Base-by-base conservation (phyloP, 2,113 vertebrate species). In the Gadus chalcogrammus region DNA sequence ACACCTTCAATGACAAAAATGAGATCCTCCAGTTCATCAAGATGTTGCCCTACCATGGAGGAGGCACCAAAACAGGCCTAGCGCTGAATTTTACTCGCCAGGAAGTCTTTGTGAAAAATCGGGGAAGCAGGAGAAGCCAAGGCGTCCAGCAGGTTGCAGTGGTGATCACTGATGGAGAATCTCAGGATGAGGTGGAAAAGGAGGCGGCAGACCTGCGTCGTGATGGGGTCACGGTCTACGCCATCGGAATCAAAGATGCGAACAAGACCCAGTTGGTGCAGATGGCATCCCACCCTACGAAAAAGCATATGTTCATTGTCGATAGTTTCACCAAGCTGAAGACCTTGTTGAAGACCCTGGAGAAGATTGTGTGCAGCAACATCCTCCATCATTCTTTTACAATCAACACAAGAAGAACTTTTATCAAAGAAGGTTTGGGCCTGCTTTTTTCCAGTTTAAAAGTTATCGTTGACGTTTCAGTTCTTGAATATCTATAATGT, bases 81-180 rank as follows among this genome's bases (percentile, higher is more conserved):
- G 94, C 95, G 3, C 68, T 96, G 8, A 80, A 91, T 1, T 94
- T 90, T 68, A 69, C 93, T 12, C 79, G 65, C 3, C 62, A 91
- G 0, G 68, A 87, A 0, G 70, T 94, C 56, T 95, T 95, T 22
- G 73, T 60, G 2, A 38, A 73, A 7, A 48, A 67, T 0, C 76
- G 18, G 4, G 94, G 94, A 7, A 90, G 94, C 80, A 84, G 94
- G 53, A 82, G 65, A 11, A 24, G 27, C 1, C 71, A 73, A 2
- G 91, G 92, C 0, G 72, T 93, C 15, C 89, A 90, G 67, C 92
- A 94, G 83, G 84, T 95, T 62, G 94, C 93, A 0, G 81, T 96
- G 17, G 87, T 96, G 63, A 92, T 95, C 82, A 94, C 90, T 0
- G 90, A 92, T 1, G 88, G 91, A 0, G n/a, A 89, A 20, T 94